Conservation (phyloP, 2,113 vertebrate species). For the Mus pahari region DNA sequence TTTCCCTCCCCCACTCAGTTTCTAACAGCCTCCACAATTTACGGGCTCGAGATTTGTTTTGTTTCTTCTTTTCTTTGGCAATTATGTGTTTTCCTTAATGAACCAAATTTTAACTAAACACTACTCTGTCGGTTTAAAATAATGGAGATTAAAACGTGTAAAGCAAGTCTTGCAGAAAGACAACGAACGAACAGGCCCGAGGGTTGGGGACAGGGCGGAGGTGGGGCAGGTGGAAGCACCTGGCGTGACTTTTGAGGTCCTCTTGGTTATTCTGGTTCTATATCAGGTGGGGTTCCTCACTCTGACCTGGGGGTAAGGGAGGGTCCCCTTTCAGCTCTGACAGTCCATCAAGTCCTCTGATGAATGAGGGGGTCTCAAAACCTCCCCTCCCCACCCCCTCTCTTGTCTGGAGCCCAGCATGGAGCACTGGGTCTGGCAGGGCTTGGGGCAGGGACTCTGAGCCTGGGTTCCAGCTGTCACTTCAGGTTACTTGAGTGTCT, state of each 20-base stretch:
- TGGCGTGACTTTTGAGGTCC: not conserved
- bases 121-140: constrained; percentile 61
- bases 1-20: not conserved
- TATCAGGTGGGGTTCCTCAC: not conserved
- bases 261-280: not conserved
- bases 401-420: not conserved
- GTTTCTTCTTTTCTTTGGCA: constrained; percentile 74
- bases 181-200: not conserved
- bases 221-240: not conserved
- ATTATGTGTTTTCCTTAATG: constrained; percentile 77
- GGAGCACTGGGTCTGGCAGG: not conserved
- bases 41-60: constrained; percentile 47
- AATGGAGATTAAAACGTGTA: constrained; percentile 71
- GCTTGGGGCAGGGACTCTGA: not conserved
- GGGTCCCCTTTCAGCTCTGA: not conserved
- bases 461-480: not conserved
- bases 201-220: not conserved
- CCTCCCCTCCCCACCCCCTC: not conserved
- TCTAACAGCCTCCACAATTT: constrained; percentile 28
- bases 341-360: not conserved
- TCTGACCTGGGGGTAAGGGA: not conserved
- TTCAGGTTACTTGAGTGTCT: not conserved
- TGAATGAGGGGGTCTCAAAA: not conserved
- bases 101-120: constrained; percentile 78
- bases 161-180: constrained; percentile 34